Conservation (phyloP, 2,888 invertebrate genomes). For the Xestia sexstrigata region DNA sequence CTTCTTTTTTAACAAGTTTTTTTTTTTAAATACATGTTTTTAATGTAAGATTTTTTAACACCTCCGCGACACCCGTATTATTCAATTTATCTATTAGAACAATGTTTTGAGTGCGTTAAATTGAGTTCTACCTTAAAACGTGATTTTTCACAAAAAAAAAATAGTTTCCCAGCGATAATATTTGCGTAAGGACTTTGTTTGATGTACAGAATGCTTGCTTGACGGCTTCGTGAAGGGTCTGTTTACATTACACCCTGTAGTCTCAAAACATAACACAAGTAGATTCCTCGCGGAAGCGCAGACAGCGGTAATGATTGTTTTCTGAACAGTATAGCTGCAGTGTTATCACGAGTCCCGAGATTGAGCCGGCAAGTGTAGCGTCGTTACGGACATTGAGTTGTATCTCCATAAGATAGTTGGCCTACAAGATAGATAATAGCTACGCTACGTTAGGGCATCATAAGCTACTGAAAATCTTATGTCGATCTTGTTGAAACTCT, state of each 20-base stretch:
- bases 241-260: not conserved
- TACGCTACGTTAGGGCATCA: not conserved
- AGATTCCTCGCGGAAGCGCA: not conserved
- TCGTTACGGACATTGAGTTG: constrained; percentile 3
- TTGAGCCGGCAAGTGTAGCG: not conserved
- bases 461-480: not conserved
- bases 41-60: too few species aligned
- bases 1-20: too few species aligned
- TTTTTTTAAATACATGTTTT: too few species aligned
- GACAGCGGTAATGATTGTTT: constrained; percentile 20
- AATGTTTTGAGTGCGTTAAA: too few species aligned
- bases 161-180: too few species aligned
- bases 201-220: too few species aligned
- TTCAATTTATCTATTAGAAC: too few species aligned
- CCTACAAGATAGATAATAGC: not conserved
- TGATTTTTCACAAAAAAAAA: too few species aligned
- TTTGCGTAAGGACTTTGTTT: too few species aligned
- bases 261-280: not conserved
- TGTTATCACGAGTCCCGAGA: constrained; percentile 16
- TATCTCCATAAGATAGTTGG: not conserved
- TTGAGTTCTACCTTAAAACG: too few species aligned
- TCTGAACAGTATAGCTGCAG: constrained; percentile 34
- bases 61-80: too few species aligned
- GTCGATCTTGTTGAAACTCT: not conserved
- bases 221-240: too few species aligned